Evolutionary conservation across 2,797 vertebrate species (phyloP).

Genomic region (Molothrus ater): DNA sequence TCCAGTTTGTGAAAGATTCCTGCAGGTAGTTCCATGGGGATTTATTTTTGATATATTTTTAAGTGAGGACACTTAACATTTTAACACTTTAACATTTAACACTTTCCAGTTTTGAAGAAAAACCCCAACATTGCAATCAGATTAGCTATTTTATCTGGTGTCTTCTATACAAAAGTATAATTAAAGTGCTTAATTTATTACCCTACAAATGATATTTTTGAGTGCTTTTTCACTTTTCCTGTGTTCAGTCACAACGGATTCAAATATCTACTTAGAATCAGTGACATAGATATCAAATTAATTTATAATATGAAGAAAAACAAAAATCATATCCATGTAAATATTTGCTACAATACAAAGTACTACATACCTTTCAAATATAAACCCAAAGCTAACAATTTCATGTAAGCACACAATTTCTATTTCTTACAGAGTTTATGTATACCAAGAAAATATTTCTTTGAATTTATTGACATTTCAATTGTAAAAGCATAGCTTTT

Average conservation of each 20-base stretch:
- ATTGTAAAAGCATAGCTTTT: background rate
- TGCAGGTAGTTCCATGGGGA: background rate
- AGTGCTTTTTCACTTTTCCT: background rate
- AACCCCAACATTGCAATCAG: rapidly evolving
- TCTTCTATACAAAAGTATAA: background rate
- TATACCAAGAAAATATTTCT: background rate
- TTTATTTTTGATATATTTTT: background rate
- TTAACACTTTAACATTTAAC: background rate
- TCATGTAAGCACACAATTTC: background rate
- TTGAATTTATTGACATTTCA: background rate
- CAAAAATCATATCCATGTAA: background rate
- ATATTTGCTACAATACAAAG: background rate
- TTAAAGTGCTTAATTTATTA: background rate
- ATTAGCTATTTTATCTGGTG: background rate
- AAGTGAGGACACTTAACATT: background rate
- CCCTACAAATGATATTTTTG: background rate
- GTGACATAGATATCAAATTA: background rate
- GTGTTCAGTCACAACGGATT: background rate
- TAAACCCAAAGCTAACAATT: background rate
- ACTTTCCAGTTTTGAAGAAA: background rate
- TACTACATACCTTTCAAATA: background rate
- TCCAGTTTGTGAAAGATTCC: background rate
- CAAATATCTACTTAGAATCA: background rate
- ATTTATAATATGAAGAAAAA: background rate
- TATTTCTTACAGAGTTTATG: background rate